Base-by-base conservation (phyloP, 1,140 invertebrate genomes). In the Frieseomelitta varia region DNA sequence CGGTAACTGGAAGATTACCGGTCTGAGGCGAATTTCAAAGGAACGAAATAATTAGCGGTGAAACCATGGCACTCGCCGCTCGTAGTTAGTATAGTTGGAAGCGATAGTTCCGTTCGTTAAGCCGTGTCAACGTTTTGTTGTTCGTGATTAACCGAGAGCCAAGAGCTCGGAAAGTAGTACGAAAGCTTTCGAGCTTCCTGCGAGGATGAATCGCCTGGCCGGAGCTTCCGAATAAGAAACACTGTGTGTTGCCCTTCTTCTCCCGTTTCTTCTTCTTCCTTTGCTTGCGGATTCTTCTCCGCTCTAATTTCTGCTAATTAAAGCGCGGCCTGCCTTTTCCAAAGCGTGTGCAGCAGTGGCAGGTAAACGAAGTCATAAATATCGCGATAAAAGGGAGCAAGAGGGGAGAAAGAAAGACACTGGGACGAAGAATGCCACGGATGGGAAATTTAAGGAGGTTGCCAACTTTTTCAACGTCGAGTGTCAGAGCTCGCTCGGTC, bases 261-360 rank as follows among this genome's bases (percentile, higher is more conserved):
- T 47, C 39, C 39, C 39, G 39, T 47, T 47, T 47, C 39, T 47
- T 6, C 39, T 61, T 39, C 74, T 47, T 61, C 74, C 39, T 75
- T 55, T 61, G 34, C 39, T 71, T 27, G 27, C 68, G 34, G 61
- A 55, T 81, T 88, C 77, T 81, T 87, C 67, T 47, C 30, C 73
- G 39, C 15, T 47, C 71, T 65, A 72, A 85, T 88, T 82, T 85
- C 58, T 65, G 71, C 79, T 88, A 88, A 88, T 88, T 88, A 84
- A 85, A 87, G 61, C 65, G 63, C 71, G 56, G 67, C 12, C 21
- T 21, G 68, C 61, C 30, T 39, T 63, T 67, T 34, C 74, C n/a
- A 69, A 79, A 79, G 75, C 24, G 55, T 2, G 34, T 34, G 24
- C 17, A 51, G 72, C 34, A 8, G n/a, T n/a, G 11, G 39, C 47